These are phyloP conservation scores for Mimachlamys varia DNA, from an alignment of 2,888 invertebrate species.

Conservation along the genomic window DNA sequence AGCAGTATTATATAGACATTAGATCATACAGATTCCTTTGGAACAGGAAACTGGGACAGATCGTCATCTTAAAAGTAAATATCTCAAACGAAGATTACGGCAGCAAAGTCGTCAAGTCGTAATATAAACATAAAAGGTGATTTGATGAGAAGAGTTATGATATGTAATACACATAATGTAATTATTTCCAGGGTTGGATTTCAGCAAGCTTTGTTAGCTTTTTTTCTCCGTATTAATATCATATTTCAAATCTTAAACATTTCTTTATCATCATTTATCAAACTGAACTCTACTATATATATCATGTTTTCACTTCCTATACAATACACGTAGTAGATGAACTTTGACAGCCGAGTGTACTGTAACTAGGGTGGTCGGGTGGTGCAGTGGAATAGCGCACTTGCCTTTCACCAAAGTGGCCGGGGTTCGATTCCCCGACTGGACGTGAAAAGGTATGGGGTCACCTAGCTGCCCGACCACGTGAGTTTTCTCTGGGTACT, in stretches of 20 bases:
- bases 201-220: not conserved
- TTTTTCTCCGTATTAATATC: not conserved
- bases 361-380: too few species aligned
- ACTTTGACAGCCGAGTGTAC: too few species aligned
- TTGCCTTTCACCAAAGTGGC: too few species aligned
- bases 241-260: not conserved
- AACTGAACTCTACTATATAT: too few species aligned
- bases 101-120: not conserved
- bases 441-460: too few species aligned
- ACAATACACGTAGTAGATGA: too few species aligned
- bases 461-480: too few species aligned
- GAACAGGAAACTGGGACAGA: not conserved
- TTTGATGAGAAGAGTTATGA: not conserved
- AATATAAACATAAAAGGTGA: not conserved
- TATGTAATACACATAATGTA: conserved; percentile 5
- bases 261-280: too few species aligned
- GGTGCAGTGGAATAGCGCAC: too few species aligned
- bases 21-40: not conserved
- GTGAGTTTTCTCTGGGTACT: too few species aligned
- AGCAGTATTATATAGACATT: not conserved
- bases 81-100: not conserved
- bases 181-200: not conserved
- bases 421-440: too few species aligned
- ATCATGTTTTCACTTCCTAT: too few species aligned
- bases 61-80: not conserved